Evolutionary conservation across 2,888 invertebrate genomes (phyloP).

Genomic region (Eueremaeus valkanovi): DNA sequence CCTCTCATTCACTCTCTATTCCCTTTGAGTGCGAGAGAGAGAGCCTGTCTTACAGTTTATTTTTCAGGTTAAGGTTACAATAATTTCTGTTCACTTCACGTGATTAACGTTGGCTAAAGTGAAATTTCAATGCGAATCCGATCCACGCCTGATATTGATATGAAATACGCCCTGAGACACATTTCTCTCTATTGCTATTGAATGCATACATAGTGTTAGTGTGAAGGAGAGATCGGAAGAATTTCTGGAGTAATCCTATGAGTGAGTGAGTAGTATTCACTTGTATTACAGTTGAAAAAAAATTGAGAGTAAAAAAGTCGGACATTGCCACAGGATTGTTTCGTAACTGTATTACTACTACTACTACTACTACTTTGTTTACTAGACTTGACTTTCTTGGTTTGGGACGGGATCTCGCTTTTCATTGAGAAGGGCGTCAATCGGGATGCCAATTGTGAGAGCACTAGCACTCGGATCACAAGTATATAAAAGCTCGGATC

Average conservation of each 20-base stretch:
- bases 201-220: neutral
- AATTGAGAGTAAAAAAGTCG: slow-evolving; percentile 35
- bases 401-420: slow-evolving; percentile 12
- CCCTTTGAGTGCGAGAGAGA: neutral
- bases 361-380: neutral
- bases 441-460: slow-evolving; percentile 30
- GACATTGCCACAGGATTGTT: slow-evolving; percentile 35
- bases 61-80: slow-evolving; percentile 34
- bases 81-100: neutral
- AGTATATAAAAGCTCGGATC: neutral
- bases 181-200: neutral
- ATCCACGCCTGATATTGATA: slow-evolving; percentile 33
- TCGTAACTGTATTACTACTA: slow-evolving; percentile 12
- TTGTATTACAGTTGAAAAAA: neutral
- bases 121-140: neutral
- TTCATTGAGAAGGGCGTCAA: slow-evolving; percentile 8
- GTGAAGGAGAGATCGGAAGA: slow-evolving; percentile 30
- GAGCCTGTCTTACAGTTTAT: neutral
- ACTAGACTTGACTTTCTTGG: neutral
- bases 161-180: slow-evolving; percentile 13
- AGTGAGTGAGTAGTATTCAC: neutral
- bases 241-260: slow-evolving; percentile 31
- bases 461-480: neutral
- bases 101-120: neutral
- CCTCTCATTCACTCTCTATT: neutral